Evolutionary conservation across 2,113 vertebrate species (phyloP), one percentile per base, ranked within the genome.

Genomic region (Forbesichthys agassizii): DNA sequence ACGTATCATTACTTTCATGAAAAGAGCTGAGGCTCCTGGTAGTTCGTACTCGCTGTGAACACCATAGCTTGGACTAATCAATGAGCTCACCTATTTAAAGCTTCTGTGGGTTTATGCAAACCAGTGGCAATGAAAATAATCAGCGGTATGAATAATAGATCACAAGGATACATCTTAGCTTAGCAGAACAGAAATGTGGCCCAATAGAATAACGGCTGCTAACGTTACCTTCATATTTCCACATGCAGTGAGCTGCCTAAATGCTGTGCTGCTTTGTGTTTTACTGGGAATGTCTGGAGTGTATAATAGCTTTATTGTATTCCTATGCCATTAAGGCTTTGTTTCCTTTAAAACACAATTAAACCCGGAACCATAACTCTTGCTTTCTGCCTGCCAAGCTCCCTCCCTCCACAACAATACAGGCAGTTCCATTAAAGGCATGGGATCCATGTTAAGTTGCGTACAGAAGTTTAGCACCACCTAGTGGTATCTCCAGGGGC

Each of bases 71-170:
- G 53, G 75, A 77, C 48, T 75, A 78, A 88, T 86, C 85, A 83
- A 83, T 88, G 74, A 77, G 18, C 59, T 69, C 64, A 16, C 73
- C 74, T 81, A 80, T 82, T 86, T 84, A 80, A 84, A 80, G 73
- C 83, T 79, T 79, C 64, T 88, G 78, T 86, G 55, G 84, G 63
- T 90, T 80, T 85, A 84, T 79, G 71, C 71, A 80, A 84, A 81
- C 49, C 58, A 72, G 73, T 60, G 68, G 33, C 77, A 88, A 83
- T 80, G 61, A 86, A 83, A 87, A 85, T 59, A 81, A 87, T 80
- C 72, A 86, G 79, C 71, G 65, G 63, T 80, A 90, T 91, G 71
- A 91, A 91, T 91, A 89, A 90, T 87, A 87, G 78, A 90, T 90
- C 77, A 90, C 69, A 87, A 84, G 83, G 75, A 77, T 84, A 69